Percentiles rank a stretch among this genome's conserved stretches.
Evolutionary conservation across 2,113 vertebrate genomes (phyloP).

Genomic region (Meriones unguiculatus): DNA sequence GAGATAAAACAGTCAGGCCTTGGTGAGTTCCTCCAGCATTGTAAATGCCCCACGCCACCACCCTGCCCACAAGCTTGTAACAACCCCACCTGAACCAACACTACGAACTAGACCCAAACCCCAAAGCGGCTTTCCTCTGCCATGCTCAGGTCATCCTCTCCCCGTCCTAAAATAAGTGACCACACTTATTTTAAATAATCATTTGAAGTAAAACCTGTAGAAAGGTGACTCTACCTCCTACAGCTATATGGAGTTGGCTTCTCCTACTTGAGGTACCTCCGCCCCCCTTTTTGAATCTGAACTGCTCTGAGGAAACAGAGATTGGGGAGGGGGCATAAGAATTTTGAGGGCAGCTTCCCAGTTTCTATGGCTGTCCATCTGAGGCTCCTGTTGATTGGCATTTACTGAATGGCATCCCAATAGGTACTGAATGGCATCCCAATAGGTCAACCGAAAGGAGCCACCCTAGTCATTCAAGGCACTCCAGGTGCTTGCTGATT

Average conservation of each 20-base stretch:
- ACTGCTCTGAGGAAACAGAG: neutral
- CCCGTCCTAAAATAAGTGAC: neutral
- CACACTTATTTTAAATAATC: neutral
- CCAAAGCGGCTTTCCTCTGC: neutral
- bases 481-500: no score
- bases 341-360: neutral
- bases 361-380: neutral
- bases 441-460: neutral
- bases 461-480: neutral
- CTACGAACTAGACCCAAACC: neutral
- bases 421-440: rapidly evolving
- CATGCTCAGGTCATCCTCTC: neutral
- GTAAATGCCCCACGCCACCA: rapidly evolving
- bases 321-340: neutral
- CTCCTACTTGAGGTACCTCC: neutral
- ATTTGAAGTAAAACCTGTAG: neutral
- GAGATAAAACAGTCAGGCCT: slow-evolving; percentile 68
- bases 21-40: neutral
- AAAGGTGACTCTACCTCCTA: neutral
- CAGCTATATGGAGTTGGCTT: neutral
- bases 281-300: neutral
- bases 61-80: neutral
- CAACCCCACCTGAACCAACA: neutral
- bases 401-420: rapidly evolving
- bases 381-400: rapidly evolving